phyloP scores from a whole-genome alignment of 2,797 vertebrate genomes.

The Selene dorsalis region DNA sequence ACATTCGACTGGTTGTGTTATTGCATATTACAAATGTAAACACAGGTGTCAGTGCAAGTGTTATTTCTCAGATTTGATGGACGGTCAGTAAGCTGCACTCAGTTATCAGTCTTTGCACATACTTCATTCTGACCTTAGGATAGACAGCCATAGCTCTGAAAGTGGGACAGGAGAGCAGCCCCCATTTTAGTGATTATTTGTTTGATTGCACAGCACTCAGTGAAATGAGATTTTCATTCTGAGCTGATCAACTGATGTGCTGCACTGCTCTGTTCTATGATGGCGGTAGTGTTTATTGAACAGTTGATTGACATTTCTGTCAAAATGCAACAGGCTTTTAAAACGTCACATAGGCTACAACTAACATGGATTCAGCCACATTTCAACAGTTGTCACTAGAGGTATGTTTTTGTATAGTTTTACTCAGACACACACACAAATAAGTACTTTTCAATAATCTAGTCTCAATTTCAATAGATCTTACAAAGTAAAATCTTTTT shows the following conservation, averaged over 20 bases:
- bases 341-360: too few species aligned
- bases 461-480: too few species aligned
- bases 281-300: too few species aligned
- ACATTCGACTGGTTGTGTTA: background rate
- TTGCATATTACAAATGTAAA: background rate
- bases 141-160: background rate
- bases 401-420: too few species aligned
- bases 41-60: background rate
- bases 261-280: background rate
- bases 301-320: too few species aligned
- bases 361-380: too few species aligned
- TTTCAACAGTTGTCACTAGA: too few species aligned
- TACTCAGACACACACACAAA: too few species aligned
- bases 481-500: too few species aligned
- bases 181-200: background rate
- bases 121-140: background rate
- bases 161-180: background rate
- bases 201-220: background rate
- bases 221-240: constrained; percentile 4
- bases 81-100: background rate
- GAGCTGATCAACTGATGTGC: background rate
- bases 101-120: background rate
- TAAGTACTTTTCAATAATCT: too few species aligned
- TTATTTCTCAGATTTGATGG: background rate
- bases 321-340: too few species aligned